These are phyloP conservation scores for Cotesia chilonis DNA, from an alignment of 1,140 invertebrate species.

Conservation along the genomic window DNA sequence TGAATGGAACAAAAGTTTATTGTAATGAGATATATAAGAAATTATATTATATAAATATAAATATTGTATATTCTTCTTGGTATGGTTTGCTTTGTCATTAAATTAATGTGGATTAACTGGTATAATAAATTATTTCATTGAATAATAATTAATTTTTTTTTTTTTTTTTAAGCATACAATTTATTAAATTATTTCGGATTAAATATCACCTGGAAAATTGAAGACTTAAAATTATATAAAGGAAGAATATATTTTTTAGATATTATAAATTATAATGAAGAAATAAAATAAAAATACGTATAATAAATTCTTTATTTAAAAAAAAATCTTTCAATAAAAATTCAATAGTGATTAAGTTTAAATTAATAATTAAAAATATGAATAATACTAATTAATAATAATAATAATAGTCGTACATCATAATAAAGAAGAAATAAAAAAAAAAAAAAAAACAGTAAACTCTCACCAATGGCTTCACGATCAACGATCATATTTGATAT, in stretches of 20 bases:
- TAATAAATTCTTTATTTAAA: slow-evolving; percentile 1
- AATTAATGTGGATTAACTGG: slow-evolving; percentile 30
- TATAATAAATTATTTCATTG: slow-evolving; percentile 53
- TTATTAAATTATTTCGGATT: slow-evolving; percentile 46
- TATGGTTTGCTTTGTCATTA: slow-evolving; percentile 28
- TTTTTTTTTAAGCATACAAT: slow-evolving; percentile 57
- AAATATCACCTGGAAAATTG: no score
- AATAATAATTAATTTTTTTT: slow-evolving; percentile 30
- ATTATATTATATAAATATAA: slow-evolving; percentile 22
- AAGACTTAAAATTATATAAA: slow-evolving; percentile 11
- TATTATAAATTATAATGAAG: slow-evolving; percentile 16
- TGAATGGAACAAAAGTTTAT: no score
- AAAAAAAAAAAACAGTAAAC: slow-evolving; percentile 3
- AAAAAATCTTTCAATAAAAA: neutral
- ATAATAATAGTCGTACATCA: neutral
- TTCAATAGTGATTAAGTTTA: neutral
- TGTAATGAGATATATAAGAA: neutral
- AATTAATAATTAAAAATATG: neutral
- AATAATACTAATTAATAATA: slow-evolving; percentile 1
- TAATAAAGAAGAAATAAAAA: neutral
- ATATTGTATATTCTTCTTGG: slow-evolving; percentile 44
- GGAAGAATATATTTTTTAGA: slow-evolving; percentile 29
- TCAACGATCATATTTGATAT: slow-evolving; percentile 16
- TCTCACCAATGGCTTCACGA: slow-evolving; percentile 14
- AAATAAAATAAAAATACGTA: slow-evolving; percentile 31